Conservation (phyloP, 2,888 invertebrate species). For the Spodoptera littoralis region DNA sequence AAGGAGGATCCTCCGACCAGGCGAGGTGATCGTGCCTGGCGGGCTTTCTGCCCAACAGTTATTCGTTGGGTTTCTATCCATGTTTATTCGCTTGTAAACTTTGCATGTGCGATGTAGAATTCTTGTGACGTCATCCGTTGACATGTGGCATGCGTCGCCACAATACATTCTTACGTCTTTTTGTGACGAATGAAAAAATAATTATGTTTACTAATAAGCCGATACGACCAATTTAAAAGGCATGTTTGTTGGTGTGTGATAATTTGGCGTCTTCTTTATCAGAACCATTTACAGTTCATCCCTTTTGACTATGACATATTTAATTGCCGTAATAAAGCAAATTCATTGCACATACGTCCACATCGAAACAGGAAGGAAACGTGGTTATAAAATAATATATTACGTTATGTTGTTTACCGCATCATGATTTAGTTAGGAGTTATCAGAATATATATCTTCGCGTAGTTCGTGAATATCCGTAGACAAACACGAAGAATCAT, state of each 20-base stretch:
- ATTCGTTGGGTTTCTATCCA: too few relatives aligned
- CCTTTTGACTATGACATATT: constrained; percentile 14
- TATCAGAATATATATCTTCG: constrained; percentile 53
- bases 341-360: constrained; percentile 31
- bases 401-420: constrained; percentile 45
- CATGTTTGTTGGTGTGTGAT: not conserved
- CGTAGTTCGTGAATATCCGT: constrained; percentile 31
- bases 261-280: constrained; percentile 13
- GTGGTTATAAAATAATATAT: constrained; percentile 40
- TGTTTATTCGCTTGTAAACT: too few relatives aligned
- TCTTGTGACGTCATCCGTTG: too few relatives aligned
- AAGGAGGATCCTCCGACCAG: too few relatives aligned
- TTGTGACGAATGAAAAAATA: too few relatives aligned
- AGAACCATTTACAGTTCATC: constrained; percentile 12
- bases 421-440: constrained; percentile 57
- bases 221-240: too few relatives aligned
- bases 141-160: too few relatives aligned
- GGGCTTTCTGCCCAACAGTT: too few relatives aligned
- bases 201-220: too few relatives aligned
- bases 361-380: constrained; percentile 16
- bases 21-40: too few relatives aligned
- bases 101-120: too few relatives aligned
- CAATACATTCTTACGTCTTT: too few relatives aligned
- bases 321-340: constrained; percentile 33
- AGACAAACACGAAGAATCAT: constrained; percentile 26